Evolutionary conservation across 2,797 vertebrate species (phyloP).

Genomic region (Eptatretus atami): DNA sequence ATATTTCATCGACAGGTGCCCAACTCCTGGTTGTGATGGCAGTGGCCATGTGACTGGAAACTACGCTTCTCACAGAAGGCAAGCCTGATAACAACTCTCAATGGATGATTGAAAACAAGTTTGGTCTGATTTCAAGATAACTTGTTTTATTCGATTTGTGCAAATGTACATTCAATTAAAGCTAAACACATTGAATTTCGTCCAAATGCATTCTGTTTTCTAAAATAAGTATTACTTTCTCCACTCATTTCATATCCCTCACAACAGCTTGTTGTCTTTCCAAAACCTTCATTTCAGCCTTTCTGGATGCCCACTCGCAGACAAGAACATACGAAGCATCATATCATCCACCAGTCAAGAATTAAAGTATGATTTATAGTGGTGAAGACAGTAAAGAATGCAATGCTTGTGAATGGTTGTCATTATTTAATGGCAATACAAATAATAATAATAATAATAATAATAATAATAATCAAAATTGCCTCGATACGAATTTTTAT

Average conservation of each 20-base stretch:
- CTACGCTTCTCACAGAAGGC: constrained; percentile 97
- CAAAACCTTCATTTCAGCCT: constrained; percentile 40
- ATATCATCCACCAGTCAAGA: constrained; percentile 98
- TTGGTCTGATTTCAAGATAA: background rate
- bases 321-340: constrained; percentile 99
- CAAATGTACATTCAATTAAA: background rate
- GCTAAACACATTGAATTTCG: background rate
- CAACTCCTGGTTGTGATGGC: constrained; percentile 88
- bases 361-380: constrained; percentile 77
- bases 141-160: background rate
- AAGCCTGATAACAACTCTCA: constrained; percentile 21
- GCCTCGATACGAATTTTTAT: background rate
- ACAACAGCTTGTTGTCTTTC: constrained; percentile 12
- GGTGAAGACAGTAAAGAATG: too few relatives aligned
- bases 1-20: constrained; percentile 32
- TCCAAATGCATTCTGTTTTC: constrained; percentile 6
- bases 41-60: constrained; percentile 97
- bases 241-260: constrained; percentile 10
- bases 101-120: background rate
- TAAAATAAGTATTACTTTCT: constrained; percentile 9
- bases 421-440: too few relatives aligned
- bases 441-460: background rate
- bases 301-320: constrained; percentile 95
- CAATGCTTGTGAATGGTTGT: too few relatives aligned
- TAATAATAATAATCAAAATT: background rate